These are phyloP conservation scores for Corythornis madagascariensis DNA, from an alignment of 2,113 vertebrate genomes.

Conservation along the genomic window DNA sequence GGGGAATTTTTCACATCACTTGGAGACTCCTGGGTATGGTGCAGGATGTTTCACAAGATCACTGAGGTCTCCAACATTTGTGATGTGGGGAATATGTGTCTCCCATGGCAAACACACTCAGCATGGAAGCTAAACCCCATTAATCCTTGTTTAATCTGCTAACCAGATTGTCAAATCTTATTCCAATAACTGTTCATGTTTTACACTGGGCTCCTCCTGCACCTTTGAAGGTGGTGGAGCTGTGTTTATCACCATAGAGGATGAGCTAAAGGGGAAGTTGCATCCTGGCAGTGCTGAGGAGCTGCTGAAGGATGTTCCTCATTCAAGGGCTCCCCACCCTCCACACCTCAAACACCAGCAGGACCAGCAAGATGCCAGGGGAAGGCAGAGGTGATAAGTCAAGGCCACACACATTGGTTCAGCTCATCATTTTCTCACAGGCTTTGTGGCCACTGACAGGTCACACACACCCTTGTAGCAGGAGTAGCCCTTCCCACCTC, in stretches of 20 bases:
- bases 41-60: neutral
- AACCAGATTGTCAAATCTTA: neutral
- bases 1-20: neutral
- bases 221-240: neutral
- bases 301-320: neutral
- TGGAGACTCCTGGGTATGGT: neutral
- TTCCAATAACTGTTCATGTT: neutral
- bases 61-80: neutral
- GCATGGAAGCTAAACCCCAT: neutral
- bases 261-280: neutral
- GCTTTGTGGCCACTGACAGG: neutral
- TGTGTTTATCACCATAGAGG: rapidly evolving
- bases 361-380: neutral
- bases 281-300: neutral
- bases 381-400: neutral
- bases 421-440: neutral
- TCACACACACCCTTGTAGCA: neutral
- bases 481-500: neutral
- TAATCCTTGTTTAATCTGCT: neutral
- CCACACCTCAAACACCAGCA: rapidly evolving
- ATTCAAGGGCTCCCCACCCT: neutral
- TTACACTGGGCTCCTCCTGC: neutral
- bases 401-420: neutral
- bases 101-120: neutral
- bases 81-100: neutral